Evolutionary conservation across 2,888 invertebrate species (phyloP).

Genomic region (Torymus texanus): DNA sequence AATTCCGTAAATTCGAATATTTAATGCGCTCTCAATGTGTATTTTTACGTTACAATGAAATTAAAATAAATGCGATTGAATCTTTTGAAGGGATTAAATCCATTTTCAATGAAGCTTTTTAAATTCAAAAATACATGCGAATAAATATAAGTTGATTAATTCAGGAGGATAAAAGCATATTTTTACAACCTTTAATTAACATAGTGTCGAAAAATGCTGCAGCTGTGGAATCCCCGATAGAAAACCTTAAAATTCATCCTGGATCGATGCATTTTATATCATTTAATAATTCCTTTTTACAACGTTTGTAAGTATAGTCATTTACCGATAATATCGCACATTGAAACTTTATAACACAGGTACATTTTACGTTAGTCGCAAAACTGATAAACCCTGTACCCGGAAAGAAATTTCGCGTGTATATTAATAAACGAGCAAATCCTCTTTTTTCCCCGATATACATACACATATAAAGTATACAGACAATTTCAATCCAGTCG

Average conservation of each 20-base stretch:
- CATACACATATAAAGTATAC: no score
- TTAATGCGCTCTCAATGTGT: slow-evolving; percentile 48
- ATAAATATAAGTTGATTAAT: slow-evolving; percentile 46
- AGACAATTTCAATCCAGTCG: no score
- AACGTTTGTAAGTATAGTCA: not conserved
- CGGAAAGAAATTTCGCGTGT: no score
- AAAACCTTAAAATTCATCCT: not conserved
- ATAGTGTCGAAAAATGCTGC: slow-evolving; percentile 1
- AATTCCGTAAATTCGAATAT: slow-evolving; percentile 54
- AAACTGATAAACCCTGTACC: no score
- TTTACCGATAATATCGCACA: no score
- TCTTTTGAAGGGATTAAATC: slow-evolving; percentile 49
- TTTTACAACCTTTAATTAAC: slow-evolving; percentile 29
- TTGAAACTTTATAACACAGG: no score
- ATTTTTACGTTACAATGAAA: slow-evolving; percentile 52
- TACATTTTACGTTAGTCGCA: no score
- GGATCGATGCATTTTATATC: not conserved
- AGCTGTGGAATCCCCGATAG: not conserved
- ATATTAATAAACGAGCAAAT: no score
- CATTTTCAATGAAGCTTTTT: slow-evolving; percentile 43
- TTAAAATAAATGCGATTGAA: slow-evolving; percentile 54
- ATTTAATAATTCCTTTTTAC: slow-evolving; percentile 2
- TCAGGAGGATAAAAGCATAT: slow-evolving; percentile 34
- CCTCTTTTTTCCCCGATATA: no score
- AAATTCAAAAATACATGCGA: slow-evolving; percentile 41